Evolutionary conservation across 1,140 invertebrate species (phyloP).

Genomic region (Caenorhabditis brenneri): DNA sequence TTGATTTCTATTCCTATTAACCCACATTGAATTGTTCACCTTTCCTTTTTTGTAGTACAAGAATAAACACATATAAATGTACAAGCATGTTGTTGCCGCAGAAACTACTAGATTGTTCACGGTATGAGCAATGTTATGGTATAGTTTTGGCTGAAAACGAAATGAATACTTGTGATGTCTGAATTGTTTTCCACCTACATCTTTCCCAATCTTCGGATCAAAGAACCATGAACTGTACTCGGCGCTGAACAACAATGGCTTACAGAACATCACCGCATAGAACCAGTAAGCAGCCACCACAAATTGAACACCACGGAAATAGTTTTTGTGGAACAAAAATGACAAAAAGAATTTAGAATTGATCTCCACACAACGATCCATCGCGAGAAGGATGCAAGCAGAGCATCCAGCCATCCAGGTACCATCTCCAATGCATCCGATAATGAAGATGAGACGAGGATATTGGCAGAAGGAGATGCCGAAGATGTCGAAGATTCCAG

Average conservation of each 20-base stretch:
- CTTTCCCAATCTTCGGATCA: neutral
- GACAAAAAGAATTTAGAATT: neutral
- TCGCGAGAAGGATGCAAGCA: neutral
- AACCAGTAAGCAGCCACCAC: neutral
- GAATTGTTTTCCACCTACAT: neutral
- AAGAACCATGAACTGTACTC: neutral
- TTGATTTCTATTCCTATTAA: neutral
- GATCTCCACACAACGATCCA: slow-evolving; percentile 20
- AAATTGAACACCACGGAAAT: neutral
- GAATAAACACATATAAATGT: slow-evolving; percentile 5
- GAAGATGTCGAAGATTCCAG: slow-evolving; percentile 3
- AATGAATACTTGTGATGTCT: neutral
- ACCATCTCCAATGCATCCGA: neutral
- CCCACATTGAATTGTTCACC: neutral
- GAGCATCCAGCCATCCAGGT: neutral
- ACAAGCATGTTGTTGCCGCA: neutral
- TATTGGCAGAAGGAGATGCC: slow-evolving; percentile 28
- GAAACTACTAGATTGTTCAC: slow-evolving; percentile 3
- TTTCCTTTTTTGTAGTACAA: slow-evolving; percentile 7
- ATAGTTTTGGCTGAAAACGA: neutral
- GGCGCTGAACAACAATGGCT: neutral
- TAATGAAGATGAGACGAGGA: neutral
- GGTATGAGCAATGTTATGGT: neutral
- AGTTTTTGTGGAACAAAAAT: neutral
- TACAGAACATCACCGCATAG: neutral